Evolutionary conservation across 2,888 invertebrate genomes (phyloP).

Genomic region (Diachrysia chrysitis): DNA sequence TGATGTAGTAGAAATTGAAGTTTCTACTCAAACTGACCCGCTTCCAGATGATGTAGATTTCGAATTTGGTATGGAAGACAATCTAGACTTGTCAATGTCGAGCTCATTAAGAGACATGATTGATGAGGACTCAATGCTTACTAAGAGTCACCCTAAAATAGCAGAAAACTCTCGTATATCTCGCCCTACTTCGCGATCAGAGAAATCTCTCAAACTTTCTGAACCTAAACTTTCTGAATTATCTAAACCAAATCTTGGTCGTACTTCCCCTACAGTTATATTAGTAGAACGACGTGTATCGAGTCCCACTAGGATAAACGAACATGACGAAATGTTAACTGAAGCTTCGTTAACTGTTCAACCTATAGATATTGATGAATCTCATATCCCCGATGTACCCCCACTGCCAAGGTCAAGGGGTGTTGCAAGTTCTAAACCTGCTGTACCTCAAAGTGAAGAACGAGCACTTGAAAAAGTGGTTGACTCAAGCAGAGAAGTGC

Average conservation of each 20-base stretch:
- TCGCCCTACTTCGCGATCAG: constrained; percentile 88
- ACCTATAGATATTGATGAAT: constrained; percentile 89
- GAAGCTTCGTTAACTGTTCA: constrained; percentile 91
- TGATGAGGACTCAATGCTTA: constrained; percentile 88
- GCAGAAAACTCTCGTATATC: constrained; percentile 85
- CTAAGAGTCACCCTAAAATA: constrained; percentile 84
- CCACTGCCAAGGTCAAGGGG: constrained; percentile 81
- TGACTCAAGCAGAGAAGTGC: constrained; percentile 77
- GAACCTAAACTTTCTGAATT: constrained; percentile 88
- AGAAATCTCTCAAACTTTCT: constrained; percentile 88
- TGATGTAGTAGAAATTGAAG: constrained; percentile 91
- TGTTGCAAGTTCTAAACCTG: constrained; percentile 61
- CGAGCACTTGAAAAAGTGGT: constrained; percentile 76
- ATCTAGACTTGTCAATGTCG: constrained; percentile 83
- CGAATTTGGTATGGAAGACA: constrained; percentile 88
- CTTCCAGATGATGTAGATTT: constrained; percentile 93
- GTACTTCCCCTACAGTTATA: constrained; percentile 90
- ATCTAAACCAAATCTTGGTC: constrained; percentile 87
- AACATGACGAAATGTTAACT: constrained; percentile 90
- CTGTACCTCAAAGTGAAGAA: constrained; percentile 63
- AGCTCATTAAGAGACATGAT: constrained; percentile 83
- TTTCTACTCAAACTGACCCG: constrained; percentile 96
- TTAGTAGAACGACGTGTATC: constrained; percentile 90
- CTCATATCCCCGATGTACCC: constrained; percentile 81
- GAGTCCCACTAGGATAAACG: constrained; percentile 89